Base-by-base conservation (phyloP, 2,888 invertebrate species). In the Eupithecia dodoneata region DNA sequence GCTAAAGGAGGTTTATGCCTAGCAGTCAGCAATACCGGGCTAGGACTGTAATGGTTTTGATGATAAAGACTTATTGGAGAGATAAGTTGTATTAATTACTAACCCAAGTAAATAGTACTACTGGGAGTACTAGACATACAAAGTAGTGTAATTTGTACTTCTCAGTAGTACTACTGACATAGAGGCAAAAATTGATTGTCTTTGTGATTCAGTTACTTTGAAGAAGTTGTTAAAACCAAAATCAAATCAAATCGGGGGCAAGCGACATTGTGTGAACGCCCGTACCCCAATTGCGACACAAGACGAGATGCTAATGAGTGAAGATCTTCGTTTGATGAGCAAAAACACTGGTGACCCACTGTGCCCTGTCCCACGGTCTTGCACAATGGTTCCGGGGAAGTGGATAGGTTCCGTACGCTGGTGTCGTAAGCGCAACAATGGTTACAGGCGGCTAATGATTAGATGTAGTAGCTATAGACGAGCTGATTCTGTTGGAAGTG, bases 321-420 rank as follows among this genome's bases (percentile, higher is more conserved):
- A 85, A 86, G 85, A 87, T 84, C 85, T 87, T 84, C 84, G 82
- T 85, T 30, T 81, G 82, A 88, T 87, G 83, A 85, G 85, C 86
- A 87, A 85, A 87, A 75, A 87, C 87, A 86, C 81, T 76, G 82
- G 74, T 87, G 88, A 88, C 87, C 89, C 80, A 87, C 82, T 86
- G 85, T 90, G 90, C 87, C 89, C 82, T 85, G 85, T 90, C 90
- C 87, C 89, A 89, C 86, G 85, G 81, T 79, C 82, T 90, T 90
- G 82, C 89, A 87, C 88, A 89, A 91, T 86, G 85, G 83, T 84
- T 90, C 91, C 73, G 75, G 71, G 93, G 92, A 93, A 93, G 91
- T 90, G 88, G 92, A 86, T 74, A 70, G 47, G 88, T 91, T 92
- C 88, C 90, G 89, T 86, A 85, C 81, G 85, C 83, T 86, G 86